These are phyloP conservation scores for Clepsis dumicolana DNA, from an alignment of 2,888 invertebrate genomes.

Conservation along the genomic window DNA sequence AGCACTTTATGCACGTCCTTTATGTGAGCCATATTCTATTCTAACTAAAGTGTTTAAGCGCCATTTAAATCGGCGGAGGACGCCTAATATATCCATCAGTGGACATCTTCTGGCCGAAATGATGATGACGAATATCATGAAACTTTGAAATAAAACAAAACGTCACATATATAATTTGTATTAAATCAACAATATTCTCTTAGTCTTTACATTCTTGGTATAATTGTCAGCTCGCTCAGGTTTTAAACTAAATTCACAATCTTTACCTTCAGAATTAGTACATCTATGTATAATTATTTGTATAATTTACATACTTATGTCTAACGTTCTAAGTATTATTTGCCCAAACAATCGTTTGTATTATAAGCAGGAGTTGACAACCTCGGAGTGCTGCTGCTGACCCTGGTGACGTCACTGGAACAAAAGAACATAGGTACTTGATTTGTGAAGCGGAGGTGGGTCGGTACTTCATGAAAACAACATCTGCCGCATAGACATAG, in stretches of 20 bases:
- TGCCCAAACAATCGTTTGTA: conserved; percentile 72
- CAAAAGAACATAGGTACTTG: conserved; percentile 49
- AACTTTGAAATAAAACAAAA: conserved; percentile 63
- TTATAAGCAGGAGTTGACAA: conserved; percentile 75
- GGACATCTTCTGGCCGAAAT: no score
- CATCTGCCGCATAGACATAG: no score
- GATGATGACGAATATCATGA: no score
- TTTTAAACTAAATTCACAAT: conserved; percentile 75
- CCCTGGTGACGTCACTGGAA: conserved; percentile 81
- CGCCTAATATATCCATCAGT: neutral
- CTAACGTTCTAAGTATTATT: conserved; percentile 68
- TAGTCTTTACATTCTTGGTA: conserved; percentile 85
- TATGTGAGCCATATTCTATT: no score
- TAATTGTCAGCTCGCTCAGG: conserved; percentile 79
- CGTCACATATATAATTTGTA: conserved; percentile 83
- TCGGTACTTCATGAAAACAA: no score
- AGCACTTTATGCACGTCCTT: no score
- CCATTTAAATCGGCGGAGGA: no score
- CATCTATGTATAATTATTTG: conserved; percentile 66
- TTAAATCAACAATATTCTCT: conserved; percentile 85
- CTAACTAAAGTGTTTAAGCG: no score
- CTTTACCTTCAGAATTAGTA: conserved; percentile 67
- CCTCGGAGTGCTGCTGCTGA: conserved; percentile 68
- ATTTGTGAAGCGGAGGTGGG: no score
- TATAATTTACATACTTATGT: conserved; percentile 53